Base-by-base conservation (phyloP, 2,797 vertebrate species). In the Danio choprae region DNA sequence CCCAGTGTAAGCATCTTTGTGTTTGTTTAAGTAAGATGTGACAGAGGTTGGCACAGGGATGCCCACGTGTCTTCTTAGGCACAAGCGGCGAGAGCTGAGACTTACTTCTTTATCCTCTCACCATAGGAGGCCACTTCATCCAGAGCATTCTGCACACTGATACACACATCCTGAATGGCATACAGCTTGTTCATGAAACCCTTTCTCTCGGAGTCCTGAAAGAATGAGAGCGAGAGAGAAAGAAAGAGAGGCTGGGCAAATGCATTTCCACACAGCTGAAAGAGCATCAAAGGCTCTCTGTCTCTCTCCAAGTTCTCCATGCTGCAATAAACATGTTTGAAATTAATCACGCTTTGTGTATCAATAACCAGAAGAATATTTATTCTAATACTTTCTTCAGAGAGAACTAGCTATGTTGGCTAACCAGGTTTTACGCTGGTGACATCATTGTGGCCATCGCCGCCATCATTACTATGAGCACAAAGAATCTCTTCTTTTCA, bases 101-200 rank as follows among this genome's bases (percentile, higher is more conserved):
- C 97, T 97, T 93, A 99, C 97, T 99, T 99, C 91, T 98, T 99
- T 94, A 99, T 96, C 90, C 98, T 95, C 92, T 99, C 97, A 84
- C 95, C 96, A 68, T 98, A 95, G 89, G 96, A 98, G 89, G 97
- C 97, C 86, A 96, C 96, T 92, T 97, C 96, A 94, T 97, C 97
- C 91, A 99, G 95, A 44, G 96, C 94, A 89, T 94, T 96, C 94
- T 99, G 98, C 87, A 98, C 96, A 85, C 95, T 97, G 93, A 98
- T 94, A 89, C 97, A 98, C 86, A 99, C 97, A 88, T 98, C 97
- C 91, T 98, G 97, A 92, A 98, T 97, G 92, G 96, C 97, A 90
- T 97, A 98, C 83, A 99, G 94, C 94, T 97, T 98, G 92, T 98
- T 95, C 92, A 99, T 97, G 94, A 99, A 98, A 88, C 97, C 96